Percentiles rank a stretch among this genome's conserved stretches.
phyloP scores from a whole-genome alignment of 2,113 vertebrate genomes.

The Pterocles burchelli region DNA sequence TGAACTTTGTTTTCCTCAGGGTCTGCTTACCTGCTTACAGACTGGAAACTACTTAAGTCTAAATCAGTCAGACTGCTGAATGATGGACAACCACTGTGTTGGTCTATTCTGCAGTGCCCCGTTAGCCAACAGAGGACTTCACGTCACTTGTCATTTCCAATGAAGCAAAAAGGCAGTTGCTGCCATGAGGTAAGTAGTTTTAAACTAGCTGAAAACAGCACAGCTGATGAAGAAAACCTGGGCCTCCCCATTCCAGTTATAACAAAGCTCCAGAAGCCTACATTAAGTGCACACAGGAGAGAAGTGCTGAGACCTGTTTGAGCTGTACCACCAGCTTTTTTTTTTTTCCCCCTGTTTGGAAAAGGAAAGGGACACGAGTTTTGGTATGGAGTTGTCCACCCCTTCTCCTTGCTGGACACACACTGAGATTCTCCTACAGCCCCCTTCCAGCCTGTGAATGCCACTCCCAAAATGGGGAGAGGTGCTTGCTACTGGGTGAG shows the following conservation, averaged over 20 bases:
- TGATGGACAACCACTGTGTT: neutral
- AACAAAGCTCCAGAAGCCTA: neutral
- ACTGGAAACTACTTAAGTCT: neutral
- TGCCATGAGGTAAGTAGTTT: neutral
- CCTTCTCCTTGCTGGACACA: neutral
- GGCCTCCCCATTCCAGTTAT: neutral
- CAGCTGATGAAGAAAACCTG: neutral
- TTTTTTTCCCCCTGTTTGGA: neutral
- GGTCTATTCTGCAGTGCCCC: neutral
- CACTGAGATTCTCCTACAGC: neutral
- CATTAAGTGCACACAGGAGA: neutral
- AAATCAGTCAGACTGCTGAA: neutral
- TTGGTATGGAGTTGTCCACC: neutral
- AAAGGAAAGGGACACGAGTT: neutral
- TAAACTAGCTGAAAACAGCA: neutral
- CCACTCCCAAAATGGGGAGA: neutral
- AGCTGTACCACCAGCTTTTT: neutral
- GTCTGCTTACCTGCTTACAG: neutral
- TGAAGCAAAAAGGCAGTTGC: neutral
- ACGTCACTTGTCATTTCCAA: neutral
- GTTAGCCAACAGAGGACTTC: neutral
- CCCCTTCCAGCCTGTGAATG: neutral
- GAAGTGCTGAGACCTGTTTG: neutral
- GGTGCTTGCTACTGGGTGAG: slow-evolving; percentile 33
- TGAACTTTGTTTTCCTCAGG: slow-evolving; percentile 3